Base-by-base conservation (phyloP, 53 echinoderm and acorn worm genomes). In the Hippasteria phrygiana region DNA sequence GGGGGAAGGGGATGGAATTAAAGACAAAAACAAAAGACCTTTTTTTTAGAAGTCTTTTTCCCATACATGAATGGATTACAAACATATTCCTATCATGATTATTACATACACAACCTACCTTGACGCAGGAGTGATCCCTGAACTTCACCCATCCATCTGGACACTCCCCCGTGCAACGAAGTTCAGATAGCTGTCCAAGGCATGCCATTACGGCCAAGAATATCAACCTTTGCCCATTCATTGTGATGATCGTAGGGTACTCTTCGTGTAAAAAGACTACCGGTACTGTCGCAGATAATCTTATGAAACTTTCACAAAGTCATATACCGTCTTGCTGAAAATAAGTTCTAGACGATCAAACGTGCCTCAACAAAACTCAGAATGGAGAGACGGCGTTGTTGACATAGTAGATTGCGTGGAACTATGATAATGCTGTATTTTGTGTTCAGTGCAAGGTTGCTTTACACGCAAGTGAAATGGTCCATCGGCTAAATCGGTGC, bases 131-230 rank as follows among this genome's bases (percentile, higher is more conserved):
- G 32, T 71, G 54, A 36, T 35, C 71, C 9, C 53, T 29, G 40
- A 69, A 71, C 50, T 85, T 85, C 54, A 85, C 51, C 85, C 85
- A 85, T 34, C 85, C 85, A 4, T 48, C 35, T 27, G 85, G 85
- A 28, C 85, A 85, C 71, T 85, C 85, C 12, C 85, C 54, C 12
- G 50, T 69, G 71, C 85, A 85, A 24, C 66, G 43, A 32, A 22
- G 47, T 43, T 82, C 66, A 20, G 64, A 43, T 29, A 8, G 18
- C 66, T 0, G 63, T 6, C 31, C 33, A 17, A 65, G 69, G 72
- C 87, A 65, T 17, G 71, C 47, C 31, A 85, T 28, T 14, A 69
- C 13, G 14, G 17, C 51, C 53, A 34, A 35, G 46, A 40, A 71
- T 14, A 46, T 2, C 31, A 47, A 18, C 71, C 22, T 29, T 45